Evolutionary conservation across 2,113 vertebrate species (phyloP).

Genomic region (Kryptolebias marmoratus): DNA sequence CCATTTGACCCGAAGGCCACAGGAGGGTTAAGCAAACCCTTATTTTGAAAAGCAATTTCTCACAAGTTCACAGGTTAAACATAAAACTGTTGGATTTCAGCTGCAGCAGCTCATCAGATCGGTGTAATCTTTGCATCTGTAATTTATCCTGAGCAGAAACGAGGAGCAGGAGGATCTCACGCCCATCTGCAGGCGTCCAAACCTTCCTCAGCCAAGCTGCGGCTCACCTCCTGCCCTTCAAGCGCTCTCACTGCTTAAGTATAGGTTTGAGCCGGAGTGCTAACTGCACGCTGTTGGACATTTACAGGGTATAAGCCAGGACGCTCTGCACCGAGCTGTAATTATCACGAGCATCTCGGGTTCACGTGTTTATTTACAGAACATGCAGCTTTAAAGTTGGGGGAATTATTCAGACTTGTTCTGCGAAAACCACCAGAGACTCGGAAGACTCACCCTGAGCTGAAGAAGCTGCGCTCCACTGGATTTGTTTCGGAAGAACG

Average conservation of each 20-base stretch:
- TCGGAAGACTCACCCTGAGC: slow-evolving; percentile 72
- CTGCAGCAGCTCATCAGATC: neutral
- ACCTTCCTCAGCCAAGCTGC: slow-evolving; percentile 20
- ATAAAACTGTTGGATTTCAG: neutral
- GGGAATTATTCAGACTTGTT: too few species aligned
- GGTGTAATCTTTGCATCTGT: neutral
- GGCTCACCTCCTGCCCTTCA: slow-evolving; percentile 63
- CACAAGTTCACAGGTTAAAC: neutral
- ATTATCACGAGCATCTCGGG: slow-evolving; percentile 47
- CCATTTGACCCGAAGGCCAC: too few species aligned
- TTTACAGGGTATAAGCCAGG: slow-evolving; percentile 49
- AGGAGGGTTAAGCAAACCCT: too few species aligned
- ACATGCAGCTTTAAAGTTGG: neutral
- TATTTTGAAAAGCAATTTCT: neutral
- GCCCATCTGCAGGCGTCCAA: slow-evolving; percentile 12
- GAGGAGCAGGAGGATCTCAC: neutral
- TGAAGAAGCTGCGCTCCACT: slow-evolving; percentile 69
- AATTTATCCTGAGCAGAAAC: neutral
- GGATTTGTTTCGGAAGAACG: slow-evolving; percentile 52
- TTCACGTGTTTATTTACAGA: slow-evolving; percentile 33
- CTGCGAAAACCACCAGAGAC: neutral
- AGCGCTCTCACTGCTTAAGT: slow-evolving; percentile 57
- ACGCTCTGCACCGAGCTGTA: slow-evolving; percentile 36
- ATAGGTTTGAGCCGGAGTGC: slow-evolving; percentile 43
- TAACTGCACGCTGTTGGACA: slow-evolving; percentile 51